Conservation (phyloP, 2,888 invertebrate genomes). For the Alviniconcha strummeri region DNA sequence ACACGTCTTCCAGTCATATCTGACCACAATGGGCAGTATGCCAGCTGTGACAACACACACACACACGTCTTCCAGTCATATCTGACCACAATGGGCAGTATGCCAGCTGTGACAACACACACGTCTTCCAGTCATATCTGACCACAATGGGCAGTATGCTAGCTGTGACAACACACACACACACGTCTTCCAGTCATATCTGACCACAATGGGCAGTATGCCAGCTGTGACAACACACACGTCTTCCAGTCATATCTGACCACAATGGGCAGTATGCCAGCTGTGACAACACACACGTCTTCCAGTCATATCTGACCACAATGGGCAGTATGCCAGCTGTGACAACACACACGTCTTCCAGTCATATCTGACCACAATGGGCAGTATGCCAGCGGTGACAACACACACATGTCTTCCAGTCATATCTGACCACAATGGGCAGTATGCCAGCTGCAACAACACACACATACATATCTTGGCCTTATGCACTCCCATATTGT, state of each 20-base stretch:
- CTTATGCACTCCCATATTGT: conserved; percentile 62
- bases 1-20: too few relatives aligned
- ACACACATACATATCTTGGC: conserved; percentile 64
- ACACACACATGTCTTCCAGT: too few relatives aligned
- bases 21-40: conserved; percentile 59
- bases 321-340: conserved; percentile 62
- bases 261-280: conserved; percentile 60
- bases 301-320: too few relatives aligned
- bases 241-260: too few relatives aligned
- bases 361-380: too few relatives aligned
- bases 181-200: too few relatives aligned
- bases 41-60: conserved; percentile 54
- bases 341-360: too few relatives aligned
- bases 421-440: conserved; percentile 59
- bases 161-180: conserved; percentile 53
- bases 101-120: conserved; percentile 53
- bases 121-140: too few relatives aligned
- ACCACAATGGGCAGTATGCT: conserved; percentile 59
- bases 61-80: too few relatives aligned
- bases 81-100: conserved; percentile 61
- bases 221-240: conserved; percentile 54
- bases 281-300: conserved; percentile 50
- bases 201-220: conserved; percentile 59
- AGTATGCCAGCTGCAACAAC: conserved; percentile 57
- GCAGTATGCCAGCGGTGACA: conserved; percentile 59